These are phyloP conservation scores for Agrotis clavis DNA, from an alignment of 2,888 invertebrate genomes.

Conservation along the genomic window DNA sequence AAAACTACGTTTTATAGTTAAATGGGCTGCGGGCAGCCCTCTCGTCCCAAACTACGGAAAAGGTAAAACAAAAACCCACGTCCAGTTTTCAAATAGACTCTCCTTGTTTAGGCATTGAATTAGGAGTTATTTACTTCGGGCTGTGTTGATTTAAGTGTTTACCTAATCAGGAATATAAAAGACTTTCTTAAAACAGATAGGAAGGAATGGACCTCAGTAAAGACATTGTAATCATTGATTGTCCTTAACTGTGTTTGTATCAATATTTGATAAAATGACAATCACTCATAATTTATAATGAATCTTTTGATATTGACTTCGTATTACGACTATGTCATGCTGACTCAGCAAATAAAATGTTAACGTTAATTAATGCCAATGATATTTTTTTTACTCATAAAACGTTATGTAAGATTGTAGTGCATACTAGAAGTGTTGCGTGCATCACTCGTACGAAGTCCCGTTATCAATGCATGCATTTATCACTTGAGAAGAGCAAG, in stretches of 20 bases:
- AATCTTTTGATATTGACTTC: neutral
- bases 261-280: neutral
- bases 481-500: constrained; percentile 3
- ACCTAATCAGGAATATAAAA: neutral
- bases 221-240: neutral
- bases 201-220: neutral
- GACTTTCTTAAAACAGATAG: neutral
- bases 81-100: constrained; percentile 1
- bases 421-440: neutral
- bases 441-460: neutral
- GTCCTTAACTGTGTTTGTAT: neutral
- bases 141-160: neutral
- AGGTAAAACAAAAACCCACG: constrained; percentile 21
- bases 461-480: constrained; percentile 8
- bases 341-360: neutral
- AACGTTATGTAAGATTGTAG: neutral
- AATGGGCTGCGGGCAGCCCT: constrained; percentile 4
- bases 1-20: constrained; percentile 43
- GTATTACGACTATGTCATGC: neutral
- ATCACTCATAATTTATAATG: neutral
- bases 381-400: neutral
- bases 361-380: neutral
- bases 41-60: constrained; percentile 2
- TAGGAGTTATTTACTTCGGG: neutral
- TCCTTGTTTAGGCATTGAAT: constrained; percentile 1